These are phyloP conservation scores for Formica exsecta DNA, from an alignment of 1,140 invertebrate species.

Conservation along the genomic window DNA sequence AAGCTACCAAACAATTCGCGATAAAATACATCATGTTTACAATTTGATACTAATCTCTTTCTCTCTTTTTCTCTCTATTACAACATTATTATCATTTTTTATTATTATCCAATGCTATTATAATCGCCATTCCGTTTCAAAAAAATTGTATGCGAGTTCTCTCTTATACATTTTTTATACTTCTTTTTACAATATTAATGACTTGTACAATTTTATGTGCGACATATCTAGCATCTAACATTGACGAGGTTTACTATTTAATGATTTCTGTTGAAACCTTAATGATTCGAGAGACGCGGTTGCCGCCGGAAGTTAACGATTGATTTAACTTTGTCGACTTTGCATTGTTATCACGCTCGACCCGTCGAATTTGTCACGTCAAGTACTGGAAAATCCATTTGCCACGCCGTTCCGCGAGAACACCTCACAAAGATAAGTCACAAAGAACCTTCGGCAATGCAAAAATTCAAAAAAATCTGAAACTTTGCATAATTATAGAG, in stretches of 20 bases:
- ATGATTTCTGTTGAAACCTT: conserved; percentile 4
- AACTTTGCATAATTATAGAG: no score
- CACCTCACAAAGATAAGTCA: conserved; percentile 32
- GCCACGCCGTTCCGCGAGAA: conserved; percentile 9
- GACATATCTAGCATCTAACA: neutral
- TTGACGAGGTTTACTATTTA: neutral
- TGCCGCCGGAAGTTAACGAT: conserved; percentile 20
- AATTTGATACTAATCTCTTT: neutral
- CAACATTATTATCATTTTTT: neutral
- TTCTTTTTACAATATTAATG: neutral
- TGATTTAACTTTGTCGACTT: conserved; percentile 24
- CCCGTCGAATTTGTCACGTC: conserved; percentile 43
- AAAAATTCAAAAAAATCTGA: no score
- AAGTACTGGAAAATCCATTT: conserved; percentile 44
- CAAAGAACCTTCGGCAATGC: no score
- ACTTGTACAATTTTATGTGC: neutral
- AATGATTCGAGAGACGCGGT: neutral
- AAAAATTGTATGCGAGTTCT: no score
- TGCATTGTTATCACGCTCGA: neutral
- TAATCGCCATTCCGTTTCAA: no score
- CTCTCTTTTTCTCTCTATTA: neutral
- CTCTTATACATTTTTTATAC: neutral
- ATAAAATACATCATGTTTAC: neutral
- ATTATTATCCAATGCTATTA: neutral
- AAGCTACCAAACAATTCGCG: neutral